A percentile compares a stretch with the other conserved stretches of the same genome.
These are phyloP conservation scores for Emberiza fucata DNA, from an alignment of 2,113 vertebrate species.

Conservation along the genomic window DNA sequence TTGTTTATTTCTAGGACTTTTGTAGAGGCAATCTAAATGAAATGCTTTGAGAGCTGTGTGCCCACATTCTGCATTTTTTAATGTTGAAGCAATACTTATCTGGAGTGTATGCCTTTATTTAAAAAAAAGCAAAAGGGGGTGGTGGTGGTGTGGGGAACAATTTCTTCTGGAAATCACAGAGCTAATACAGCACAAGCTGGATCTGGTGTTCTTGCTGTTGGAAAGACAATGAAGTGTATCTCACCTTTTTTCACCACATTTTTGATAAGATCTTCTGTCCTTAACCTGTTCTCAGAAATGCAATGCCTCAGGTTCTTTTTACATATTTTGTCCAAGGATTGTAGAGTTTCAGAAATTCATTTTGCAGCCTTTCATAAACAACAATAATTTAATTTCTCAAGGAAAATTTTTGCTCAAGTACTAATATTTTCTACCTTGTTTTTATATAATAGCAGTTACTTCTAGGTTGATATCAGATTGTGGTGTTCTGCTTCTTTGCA, in stretches of 20 bases:
- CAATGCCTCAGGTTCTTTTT: not conserved
- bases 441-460: not conserved
- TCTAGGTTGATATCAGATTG: rapidly evolving
- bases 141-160: not conserved
- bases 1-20: not conserved
- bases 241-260: not conserved
- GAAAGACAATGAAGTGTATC: not conserved
- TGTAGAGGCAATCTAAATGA: not conserved
- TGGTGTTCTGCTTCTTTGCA: not conserved
- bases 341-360: not conserved
- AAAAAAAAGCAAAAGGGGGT: not conserved
- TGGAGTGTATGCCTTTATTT: not conserved
- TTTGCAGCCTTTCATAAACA: not conserved
- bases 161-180: not conserved
- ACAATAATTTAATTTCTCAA: not conserved
- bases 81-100: not conserved
- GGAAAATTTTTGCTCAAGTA: not conserved
- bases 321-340: not conserved
- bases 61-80: not conserved
- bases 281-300: not conserved
- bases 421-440: not conserved
- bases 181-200: not conserved
- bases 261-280: not conserved
- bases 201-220: not conserved
- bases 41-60: not conserved